phyloP scores from a whole-genome alignment of 2,797 vertebrate genomes.

The Jordanella pulchra region DNA sequence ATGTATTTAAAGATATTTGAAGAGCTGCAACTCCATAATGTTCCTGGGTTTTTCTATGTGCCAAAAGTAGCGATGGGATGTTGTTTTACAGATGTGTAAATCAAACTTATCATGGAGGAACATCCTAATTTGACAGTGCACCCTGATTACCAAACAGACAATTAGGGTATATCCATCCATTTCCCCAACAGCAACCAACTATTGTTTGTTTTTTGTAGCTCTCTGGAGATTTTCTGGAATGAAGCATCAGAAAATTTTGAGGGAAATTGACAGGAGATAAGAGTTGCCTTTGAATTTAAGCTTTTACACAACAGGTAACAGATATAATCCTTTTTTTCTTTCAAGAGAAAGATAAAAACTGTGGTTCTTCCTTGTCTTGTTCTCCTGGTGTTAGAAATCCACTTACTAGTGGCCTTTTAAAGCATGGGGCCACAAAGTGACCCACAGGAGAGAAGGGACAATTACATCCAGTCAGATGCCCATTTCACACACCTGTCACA shows the following conservation, averaged over 20 bases:
- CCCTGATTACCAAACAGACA: background rate
- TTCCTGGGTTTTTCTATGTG: background rate
- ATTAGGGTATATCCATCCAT: background rate
- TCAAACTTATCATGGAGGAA: background rate
- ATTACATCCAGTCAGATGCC: constrained; percentile 65
- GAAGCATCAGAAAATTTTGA: background rate
- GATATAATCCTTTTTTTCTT: constrained; percentile 21
- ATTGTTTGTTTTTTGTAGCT: background rate
- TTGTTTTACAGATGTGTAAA: background rate
- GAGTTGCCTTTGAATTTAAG: background rate
- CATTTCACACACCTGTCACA: constrained; percentile 78
- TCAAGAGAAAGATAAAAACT: constrained; percentile 10
- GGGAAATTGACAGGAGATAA: background rate
- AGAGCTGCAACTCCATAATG: background rate
- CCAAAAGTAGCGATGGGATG: background rate
- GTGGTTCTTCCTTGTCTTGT: background rate
- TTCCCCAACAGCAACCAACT: background rate
- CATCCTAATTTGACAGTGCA: background rate
- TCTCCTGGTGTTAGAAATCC: constrained; percentile 22
- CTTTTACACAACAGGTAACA: constrained; percentile 2
- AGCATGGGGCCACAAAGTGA: constrained; percentile 63
- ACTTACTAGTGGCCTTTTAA: constrained; percentile 50
- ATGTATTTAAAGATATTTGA: background rate
- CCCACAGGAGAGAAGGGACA: constrained; percentile 62
- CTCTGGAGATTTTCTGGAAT: background rate